Base-by-base conservation (phyloP, 2,797 vertebrate species). In the Fratercula arctica region DNA sequence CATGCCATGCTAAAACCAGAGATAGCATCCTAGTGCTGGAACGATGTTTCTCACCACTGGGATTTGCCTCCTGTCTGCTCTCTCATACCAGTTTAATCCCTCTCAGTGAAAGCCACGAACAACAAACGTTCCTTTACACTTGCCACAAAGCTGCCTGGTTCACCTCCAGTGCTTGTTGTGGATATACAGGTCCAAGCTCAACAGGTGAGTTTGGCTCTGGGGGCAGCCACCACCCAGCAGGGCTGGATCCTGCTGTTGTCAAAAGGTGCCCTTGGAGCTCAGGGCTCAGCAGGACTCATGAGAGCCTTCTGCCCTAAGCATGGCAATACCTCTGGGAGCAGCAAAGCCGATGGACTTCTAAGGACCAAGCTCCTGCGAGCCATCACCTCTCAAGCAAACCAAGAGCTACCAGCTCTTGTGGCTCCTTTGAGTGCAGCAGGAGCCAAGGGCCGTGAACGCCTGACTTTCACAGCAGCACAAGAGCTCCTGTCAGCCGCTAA, bases 291-390 rank as follows among this genome's bases (percentile, higher is more conserved):
- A 54, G 28, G 17, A 70, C 35, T 54, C 46, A 23, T 0, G 2
- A 60, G 21, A 35, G 13, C 11, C 14, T 45, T 77, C 48, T 91
- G 25, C 48, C n/a, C 51, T 14, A 45, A 37, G 54, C 53, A 43
- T 11, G 13, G 31, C 16, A 33, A 53, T 29, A 45, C 25, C 37
- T 35, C 25, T 0, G 1, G 0, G 1, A 54, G 33, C 31, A 56
- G 53, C 63, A 56, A 37, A 80, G 41, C 35, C 51, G 35, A 28
- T 29, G 37, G 35, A n/a, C 25, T 70, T 39, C 5, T 1, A 39
- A 60, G 20, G 16, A 60, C 25, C 31, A 51, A 29, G 25, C 37
- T 72, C 21, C 57, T 76, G 18, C 0, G 2, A 67, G 68, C 8
- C 29, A 51, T 57, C 21, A 19, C 13, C 31, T 68, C n/a, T 80